These are phyloP conservation scores for Perithous albicinctus DNA, from an alignment of 2,888 invertebrate species.

Conservation along the genomic window DNA sequence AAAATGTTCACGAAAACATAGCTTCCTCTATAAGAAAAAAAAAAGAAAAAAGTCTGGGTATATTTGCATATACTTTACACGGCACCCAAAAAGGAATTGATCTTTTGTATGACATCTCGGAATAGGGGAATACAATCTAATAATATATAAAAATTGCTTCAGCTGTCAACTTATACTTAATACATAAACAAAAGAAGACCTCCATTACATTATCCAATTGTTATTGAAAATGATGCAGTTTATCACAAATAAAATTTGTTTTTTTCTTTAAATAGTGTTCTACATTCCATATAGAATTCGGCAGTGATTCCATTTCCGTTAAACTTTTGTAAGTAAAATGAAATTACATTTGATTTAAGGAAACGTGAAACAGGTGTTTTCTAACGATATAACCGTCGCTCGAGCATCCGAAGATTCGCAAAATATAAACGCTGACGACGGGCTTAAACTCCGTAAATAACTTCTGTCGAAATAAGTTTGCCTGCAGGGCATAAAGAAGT, in stretches of 20 bases:
- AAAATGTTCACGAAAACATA: no score
- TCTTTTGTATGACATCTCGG: no score
- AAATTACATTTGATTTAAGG: neutral
- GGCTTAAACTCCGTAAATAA: conserved; percentile 11
- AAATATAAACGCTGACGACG: conserved; percentile 9
- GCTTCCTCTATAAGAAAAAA: no score
- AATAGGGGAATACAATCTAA: no score
- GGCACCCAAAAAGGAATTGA: no score
- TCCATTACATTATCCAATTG: no score
- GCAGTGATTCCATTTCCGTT: neutral
- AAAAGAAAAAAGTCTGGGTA: no score
- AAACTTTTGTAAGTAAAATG: neutral
- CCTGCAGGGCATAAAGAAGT: conserved; percentile 1
- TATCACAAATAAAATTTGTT: neutral
- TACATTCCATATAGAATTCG: neutral
- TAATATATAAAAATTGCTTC: no score
- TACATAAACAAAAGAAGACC: no score
- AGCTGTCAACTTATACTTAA: no score
- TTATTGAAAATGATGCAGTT: neutral
- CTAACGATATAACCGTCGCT: neutral
- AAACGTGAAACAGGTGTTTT: conserved; percentile 7
- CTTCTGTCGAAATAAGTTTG: conserved; percentile 1
- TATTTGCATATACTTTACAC: no score
- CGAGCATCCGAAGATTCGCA: neutral
- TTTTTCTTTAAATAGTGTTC: neutral